Conservation (phyloP, 1,140 invertebrate genomes). For the Drosophila prosaltans region DNA sequence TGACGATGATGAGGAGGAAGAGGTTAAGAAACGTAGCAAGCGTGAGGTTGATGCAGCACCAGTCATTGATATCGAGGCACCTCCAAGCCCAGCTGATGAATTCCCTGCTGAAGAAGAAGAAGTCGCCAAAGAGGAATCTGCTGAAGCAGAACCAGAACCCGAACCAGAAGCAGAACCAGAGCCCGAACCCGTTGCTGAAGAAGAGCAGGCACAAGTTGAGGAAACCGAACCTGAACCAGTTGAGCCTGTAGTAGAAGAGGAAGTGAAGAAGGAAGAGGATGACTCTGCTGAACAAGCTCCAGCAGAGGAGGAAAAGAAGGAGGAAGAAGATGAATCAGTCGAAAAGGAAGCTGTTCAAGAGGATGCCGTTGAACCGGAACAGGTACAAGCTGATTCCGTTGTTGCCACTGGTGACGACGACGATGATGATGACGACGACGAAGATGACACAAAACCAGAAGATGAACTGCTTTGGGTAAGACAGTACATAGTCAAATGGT, state of each 20-base stretch:
- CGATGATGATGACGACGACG: slow-evolving; percentile 58
- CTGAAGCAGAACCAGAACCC: slow-evolving; percentile 37
- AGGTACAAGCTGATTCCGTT: slow-evolving; percentile 34
- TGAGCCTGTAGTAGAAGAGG: slow-evolving; percentile 29
- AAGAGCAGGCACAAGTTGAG: slow-evolving; percentile 18
- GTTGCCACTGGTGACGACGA: slow-evolving; percentile 56
- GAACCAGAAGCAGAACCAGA: slow-evolving; percentile 39
- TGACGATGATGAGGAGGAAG: slow-evolving; percentile 64
- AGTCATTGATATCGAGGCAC: slow-evolving; percentile 49
- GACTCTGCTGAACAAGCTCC: slow-evolving; percentile 66
- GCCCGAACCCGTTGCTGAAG: slow-evolving; percentile 80
- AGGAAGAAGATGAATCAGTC: slow-evolving; percentile 37
- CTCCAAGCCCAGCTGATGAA: slow-evolving; percentile 82
- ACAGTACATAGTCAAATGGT: neutral
- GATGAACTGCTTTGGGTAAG: slow-evolving; percentile 86
- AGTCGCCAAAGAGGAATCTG: slow-evolving; percentile 63
- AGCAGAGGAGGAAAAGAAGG: slow-evolving; percentile 36
- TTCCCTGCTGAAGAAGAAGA: slow-evolving; percentile 68
- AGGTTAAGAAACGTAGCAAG: slow-evolving; percentile 71
- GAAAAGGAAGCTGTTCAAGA: slow-evolving; percentile 38
- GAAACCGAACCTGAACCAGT: slow-evolving; percentile 49
- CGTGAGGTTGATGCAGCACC: slow-evolving; percentile 81
- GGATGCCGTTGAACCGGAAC: slow-evolving; percentile 49
- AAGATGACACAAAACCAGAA: slow-evolving; percentile 84
- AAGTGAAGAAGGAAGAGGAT: slow-evolving; percentile 46